A percentile compares a stretch with the other conserved stretches of the same genome.
phyloP scores from a whole-genome alignment of 2,888 invertebrate genomes.

The Stegana nigrithorax region DNA sequence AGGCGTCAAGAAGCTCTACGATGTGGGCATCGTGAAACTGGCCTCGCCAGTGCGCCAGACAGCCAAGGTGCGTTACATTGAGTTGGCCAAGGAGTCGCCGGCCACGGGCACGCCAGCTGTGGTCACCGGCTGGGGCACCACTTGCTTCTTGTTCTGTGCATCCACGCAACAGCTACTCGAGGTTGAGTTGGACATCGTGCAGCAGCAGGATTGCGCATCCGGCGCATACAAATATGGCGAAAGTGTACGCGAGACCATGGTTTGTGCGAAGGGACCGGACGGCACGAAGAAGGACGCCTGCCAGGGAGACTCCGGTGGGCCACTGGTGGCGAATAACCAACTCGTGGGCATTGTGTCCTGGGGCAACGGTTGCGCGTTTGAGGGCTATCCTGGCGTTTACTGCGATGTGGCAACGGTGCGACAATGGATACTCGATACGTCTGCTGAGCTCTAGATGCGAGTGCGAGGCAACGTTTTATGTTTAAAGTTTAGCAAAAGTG shows the following conservation, averaged over 20 bases:
- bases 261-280: constrained; percentile 50
- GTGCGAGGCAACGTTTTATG: neutral
- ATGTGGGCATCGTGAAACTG: constrained; percentile 67
- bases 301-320: constrained; percentile 69
- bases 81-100: constrained; percentile 48
- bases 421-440: constrained; percentile 44
- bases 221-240: constrained; percentile 40
- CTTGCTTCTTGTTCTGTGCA: constrained; percentile 44
- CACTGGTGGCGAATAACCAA: constrained; percentile 49
- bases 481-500: constrained; percentile 5
- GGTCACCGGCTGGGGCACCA: constrained; percentile 66
- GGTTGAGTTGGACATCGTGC: constrained; percentile 46
- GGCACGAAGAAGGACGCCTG: constrained; percentile 60
- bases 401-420: constrained; percentile 47
- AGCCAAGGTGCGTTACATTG: constrained; percentile 42
- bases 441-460: constrained; percentile 33
- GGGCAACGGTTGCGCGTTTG: constrained; percentile 63
- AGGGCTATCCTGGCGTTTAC: constrained; percentile 64
- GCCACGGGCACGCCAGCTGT: constrained; percentile 50
- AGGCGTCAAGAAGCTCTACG: constrained; percentile 59
- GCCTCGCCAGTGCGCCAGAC: constrained; percentile 47
- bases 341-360: constrained; percentile 66
- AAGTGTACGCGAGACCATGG: constrained; percentile 52
- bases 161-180: constrained; percentile 36
- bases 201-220: constrained; percentile 25